Base-by-base conservation (phyloP, 2,888 invertebrate species). In the Rhagium mordax region DNA sequence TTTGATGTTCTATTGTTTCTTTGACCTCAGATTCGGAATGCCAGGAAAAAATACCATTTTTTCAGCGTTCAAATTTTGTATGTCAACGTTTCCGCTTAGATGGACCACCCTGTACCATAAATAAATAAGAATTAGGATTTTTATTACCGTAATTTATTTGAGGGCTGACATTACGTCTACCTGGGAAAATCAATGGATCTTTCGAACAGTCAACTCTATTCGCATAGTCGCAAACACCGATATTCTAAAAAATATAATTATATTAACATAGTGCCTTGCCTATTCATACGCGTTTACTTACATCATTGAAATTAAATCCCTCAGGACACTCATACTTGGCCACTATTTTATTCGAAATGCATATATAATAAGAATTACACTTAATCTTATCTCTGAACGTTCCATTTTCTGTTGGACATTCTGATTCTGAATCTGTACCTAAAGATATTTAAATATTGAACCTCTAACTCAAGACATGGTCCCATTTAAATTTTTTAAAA, bases 331-430 rank as follows among this genome's bases (percentile, higher is more conserved):
- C 87, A 86, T 93, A 93, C 85, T 88, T 90, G 85, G 73, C 91
- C 86, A 84, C 89, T 86, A 80, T 70, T 74, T 79, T 80, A 49
- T 80, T 74, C 8, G 73, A 74, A 10, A 91, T 90, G 82, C 94
- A 94, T 48, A 92, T 90, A 86, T 90, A 93, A 88, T 93, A 94
- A 83, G 91, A 91, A 73, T 90, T 91, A 83, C 94, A 94, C 84
- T 92, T 90, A 21, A 85, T 87, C 70, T 89, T 87, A 85, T 91
- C 92, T 76, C 92, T 89, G 87, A 91, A 93, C 0, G 91, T 89
- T 57, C 92, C 92, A 83, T 91, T 91, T 73, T 90, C 89, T 67
- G 90, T 88, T 18, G 88, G 90, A 82, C 93, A 93, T 13, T 86
- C 81, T 5, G 64, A 33, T 61, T 70, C 55, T 20, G 24, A 41